Evolutionary conservation across 1,140 invertebrate genomes (phyloP), one percentile per base, ranked within the genome.

Genomic region (Epicauta chinensis): DNA sequence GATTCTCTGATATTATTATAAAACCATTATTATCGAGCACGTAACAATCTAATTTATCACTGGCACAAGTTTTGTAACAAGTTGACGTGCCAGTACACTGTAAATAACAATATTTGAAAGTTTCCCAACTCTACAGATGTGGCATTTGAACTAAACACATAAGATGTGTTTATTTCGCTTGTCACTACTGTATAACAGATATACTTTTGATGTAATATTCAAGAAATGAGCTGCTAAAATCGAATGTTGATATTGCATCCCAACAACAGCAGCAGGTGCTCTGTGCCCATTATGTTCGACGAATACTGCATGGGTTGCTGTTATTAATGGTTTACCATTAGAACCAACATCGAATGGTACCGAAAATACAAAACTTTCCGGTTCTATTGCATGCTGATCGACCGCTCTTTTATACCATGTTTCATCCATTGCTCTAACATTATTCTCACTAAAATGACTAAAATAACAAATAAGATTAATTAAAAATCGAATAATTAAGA

Each of bases 21-120:
- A 93, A 96, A 7, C 92, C 92, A 68, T 91, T 93, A 68, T 94
- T 91, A 62, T 96, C 92, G 32, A 95, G 71, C 9, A 97, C 84
- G 67, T 92, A 95, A 68, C 92, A 96, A 62, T 95, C 90, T 2
- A 94, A 72, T 57, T 89, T 86, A 53, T 87, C 84, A 9, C 87
- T 89, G 23, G 85, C 87, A 63, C 91, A 93, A 2, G 86, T 90
- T 64, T 89, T 88, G 53, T 83, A 86, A 63, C 89, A 91, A 29
- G 74, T 73, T 6, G 77, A 77, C 35, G 77, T 77, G 4, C 78
- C 80, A 14, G 82, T 83, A 64, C 87, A 91, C 87, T 90, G 64
- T 37, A 74, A 73, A 5, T 23, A 23, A 12, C 30, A 45, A 45
- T 15, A 14, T 45, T 31, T 13, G n/a, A 11, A 9, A 36, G n/a